phyloP scores from a whole-genome alignment of 1,140 invertebrate genomes.

The Rhyzopertha dominica region DNA sequence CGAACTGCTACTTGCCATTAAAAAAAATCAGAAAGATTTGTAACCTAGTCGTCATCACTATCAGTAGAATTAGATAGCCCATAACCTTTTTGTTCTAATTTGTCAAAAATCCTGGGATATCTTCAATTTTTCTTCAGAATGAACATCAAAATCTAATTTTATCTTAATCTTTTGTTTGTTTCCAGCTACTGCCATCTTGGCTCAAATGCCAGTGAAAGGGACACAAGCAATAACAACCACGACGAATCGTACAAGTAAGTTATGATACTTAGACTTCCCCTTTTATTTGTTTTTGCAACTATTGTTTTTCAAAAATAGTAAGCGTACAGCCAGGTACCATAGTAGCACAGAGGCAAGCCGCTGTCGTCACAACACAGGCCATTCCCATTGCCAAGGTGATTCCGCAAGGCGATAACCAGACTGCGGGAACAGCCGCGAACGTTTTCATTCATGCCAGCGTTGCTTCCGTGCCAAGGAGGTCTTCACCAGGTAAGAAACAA shows the following conservation, averaged over 20 bases:
- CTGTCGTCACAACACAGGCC: constrained; percentile 35
- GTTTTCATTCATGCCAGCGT: constrained; percentile 37
- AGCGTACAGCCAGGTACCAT: constrained; percentile 30
- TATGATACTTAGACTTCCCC: constrained; percentile 6
- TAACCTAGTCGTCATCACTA: no score
- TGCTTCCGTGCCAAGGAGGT: constrained; percentile 25
- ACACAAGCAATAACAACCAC: constrained; percentile 25
- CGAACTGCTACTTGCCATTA: no score
- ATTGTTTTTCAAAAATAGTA: constrained; percentile 36
- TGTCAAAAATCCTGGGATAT: no score
- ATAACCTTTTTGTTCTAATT: no score
- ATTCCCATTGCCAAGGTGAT: constrained; percentile 42
- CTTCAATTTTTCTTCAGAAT: no score
- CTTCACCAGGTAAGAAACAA: constrained; percentile 41
- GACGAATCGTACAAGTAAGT: constrained; percentile 39
- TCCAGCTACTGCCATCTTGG: no score
- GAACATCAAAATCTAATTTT: no score
- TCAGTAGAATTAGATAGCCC: no score
- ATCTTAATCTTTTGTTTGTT: no score
- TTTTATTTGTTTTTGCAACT: constrained; percentile 12
- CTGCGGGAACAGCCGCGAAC: constrained; percentile 22
- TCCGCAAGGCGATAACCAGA: constrained; percentile 32
- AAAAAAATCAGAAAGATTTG: no score
- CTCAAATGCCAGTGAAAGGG: constrained; percentile 35
- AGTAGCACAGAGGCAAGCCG: constrained; percentile 34